phyloP scores from a whole-genome alignment of 35 echinoderm and acorn worm species.

The Strongylocentrotus purpuratus region DNA sequence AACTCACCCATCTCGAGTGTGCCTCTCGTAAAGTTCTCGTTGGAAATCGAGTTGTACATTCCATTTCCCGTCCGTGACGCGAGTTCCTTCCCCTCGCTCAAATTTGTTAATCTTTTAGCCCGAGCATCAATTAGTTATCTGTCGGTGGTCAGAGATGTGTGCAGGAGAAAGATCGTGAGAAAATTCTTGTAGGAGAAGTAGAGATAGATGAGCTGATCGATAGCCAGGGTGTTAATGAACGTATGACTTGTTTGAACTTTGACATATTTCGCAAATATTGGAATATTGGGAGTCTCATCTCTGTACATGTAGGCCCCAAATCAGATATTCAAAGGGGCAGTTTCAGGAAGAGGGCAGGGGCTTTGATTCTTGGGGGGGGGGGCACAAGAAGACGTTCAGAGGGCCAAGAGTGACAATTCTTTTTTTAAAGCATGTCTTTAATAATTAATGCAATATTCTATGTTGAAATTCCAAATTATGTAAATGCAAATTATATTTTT shows the following conservation, averaged over 20 bases:
- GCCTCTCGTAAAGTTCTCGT: not conserved
- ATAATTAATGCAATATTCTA: too few species aligned
- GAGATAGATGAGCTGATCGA: not conserved
- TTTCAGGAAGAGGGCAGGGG: not conserved
- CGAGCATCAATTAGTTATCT: conserved; percentile 18
- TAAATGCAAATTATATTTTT: too few species aligned
- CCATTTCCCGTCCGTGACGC: conserved; percentile 5
- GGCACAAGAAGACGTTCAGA: too few species aligned
- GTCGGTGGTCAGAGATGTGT: not conserved
- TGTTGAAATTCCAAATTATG: too few species aligned
- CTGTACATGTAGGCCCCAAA: not conserved
- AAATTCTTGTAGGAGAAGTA: not conserved
- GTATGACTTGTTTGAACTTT: not conserved
- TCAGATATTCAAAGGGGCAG: not conserved
- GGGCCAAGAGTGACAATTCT: too few species aligned
- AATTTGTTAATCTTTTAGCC: conserved; percentile 22
- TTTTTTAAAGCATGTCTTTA: too few species aligned
- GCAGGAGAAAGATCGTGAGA: not conserved
- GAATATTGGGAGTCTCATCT: not conserved
- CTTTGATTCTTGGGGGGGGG: too few species aligned
- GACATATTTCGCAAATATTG: not conserved
- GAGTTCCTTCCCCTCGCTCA: conserved; percentile 27
- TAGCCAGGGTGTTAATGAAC: not conserved
- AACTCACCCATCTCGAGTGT: not conserved
- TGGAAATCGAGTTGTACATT: conserved; percentile 23